A percentile compares a stretch with the other conserved stretches of the same genome.
Conservation (phyloP, 2,888 invertebrate species). For the Ormyrus labotus region DNA sequence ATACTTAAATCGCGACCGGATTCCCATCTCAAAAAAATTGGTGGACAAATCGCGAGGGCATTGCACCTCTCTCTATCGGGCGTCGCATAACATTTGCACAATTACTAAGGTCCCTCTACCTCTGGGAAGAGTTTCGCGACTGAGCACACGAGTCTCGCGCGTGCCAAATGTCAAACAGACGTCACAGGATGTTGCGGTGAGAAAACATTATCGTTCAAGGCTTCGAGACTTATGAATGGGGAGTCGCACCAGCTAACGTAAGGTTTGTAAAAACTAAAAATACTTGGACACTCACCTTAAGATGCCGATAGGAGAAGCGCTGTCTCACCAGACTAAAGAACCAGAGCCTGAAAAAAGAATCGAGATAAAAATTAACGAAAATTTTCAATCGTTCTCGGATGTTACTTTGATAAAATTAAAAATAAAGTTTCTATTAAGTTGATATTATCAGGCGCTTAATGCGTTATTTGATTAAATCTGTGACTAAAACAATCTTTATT, state of each 20-base stretch:
- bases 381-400: too few species aligned
- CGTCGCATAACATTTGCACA: not conserved
- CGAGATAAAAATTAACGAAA: conserved; percentile 3
- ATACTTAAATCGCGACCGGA: not conserved
- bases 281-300: conserved; percentile 41
- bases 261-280: conserved; percentile 34
- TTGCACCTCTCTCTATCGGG: not conserved
- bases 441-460: too few species aligned
- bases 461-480: too few species aligned
- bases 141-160: not conserved
- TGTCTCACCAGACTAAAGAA: conserved; percentile 15
- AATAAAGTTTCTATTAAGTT: too few species aligned
- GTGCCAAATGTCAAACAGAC: conserved; percentile 39
- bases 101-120: not conserved
- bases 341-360: conserved; percentile 17
- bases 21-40: conserved; percentile 21
- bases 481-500: too few species aligned
- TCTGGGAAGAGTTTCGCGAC: not conserved
- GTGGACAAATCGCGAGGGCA: not conserved
- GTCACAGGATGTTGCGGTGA: conserved; percentile 42
- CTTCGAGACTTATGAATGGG: conserved; percentile 9
- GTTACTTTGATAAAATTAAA: too few species aligned
- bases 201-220: not conserved
- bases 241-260: conserved; percentile 7
- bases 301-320: conserved; percentile 15